These are phyloP conservation scores for Choloepus didactylus DNA, from an alignment of 2,797 vertebrate genomes.

Conservation along the genomic window DNA sequence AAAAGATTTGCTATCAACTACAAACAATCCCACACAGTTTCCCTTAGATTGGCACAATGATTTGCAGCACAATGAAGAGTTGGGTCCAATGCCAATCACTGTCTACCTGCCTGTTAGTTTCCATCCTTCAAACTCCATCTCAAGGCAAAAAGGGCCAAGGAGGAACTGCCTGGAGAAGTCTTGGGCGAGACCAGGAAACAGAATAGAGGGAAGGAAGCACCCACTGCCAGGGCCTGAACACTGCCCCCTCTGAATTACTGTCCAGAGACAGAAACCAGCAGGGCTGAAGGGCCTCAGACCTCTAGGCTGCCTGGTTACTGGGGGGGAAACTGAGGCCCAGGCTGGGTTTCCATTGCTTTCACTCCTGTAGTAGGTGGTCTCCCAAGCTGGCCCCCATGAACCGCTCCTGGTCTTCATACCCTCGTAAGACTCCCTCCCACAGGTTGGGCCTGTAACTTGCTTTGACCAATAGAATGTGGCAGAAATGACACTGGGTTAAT, in stretches of 20 bases:
- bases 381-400: neutral
- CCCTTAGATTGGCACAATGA: constrained; percentile 1
- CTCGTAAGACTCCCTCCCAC: neutral
- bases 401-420: neutral
- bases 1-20: neutral
- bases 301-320: neutral
- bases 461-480: neutral
- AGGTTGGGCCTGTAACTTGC: neutral
- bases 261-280: neutral
- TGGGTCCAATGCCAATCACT: neutral
- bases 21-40: neutral
- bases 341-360: neutral
- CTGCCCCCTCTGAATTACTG: neutral
- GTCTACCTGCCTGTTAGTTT: neutral
- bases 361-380: neutral
- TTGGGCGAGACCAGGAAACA: neutral
- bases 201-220: neutral
- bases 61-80: constrained; percentile 42
- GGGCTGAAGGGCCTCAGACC: neutral
- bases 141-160: neutral
- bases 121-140: neutral
- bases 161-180: neutral
- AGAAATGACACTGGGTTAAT: neutral
- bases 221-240: no score
- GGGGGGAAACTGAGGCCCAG: accelerated